Base-by-base conservation (phyloP, 2,113 vertebrate genomes). In the Excalfactoria chinensis region DNA sequence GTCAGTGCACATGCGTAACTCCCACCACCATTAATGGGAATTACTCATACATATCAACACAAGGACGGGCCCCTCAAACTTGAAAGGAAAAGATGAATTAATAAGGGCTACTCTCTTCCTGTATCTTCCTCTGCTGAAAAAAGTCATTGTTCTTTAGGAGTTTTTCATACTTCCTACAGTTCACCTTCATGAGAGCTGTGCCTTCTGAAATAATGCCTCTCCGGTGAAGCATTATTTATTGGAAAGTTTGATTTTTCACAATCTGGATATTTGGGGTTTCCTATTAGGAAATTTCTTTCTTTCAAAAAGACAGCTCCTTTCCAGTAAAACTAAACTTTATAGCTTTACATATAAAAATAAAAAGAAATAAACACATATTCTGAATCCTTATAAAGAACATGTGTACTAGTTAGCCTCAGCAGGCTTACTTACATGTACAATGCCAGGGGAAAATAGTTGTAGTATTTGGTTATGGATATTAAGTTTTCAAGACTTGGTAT, bases 21-120 rank as follows among this genome's bases (percentile, higher is more conserved):
- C 95, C 97, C 96, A 97, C 97, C 97, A 96, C 95, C 93, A 83
- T 97, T 97, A 97, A 97, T 97, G 96, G 97, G 96, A 97, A 97
- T 97, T 97, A 97, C 96, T 98, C 97, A 97, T 97, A 97, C 97
- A 97, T 97, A 97, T 97, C 97, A 98, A 97, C 95, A 94, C 93
- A 90, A 95, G 93, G 77, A 95, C 17, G 51, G 95, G 95, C 91
- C 95, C 93, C 97, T 93, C 89, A 96, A 96, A 97, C 93, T 96
- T 97, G 94, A 97, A 97, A 97, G 89, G 86, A 90, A 93, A 91
- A 95, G 80, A 95, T 95, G 88, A 96, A 95, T 97, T 96, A 96
- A 96, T 96, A 96, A 95, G 90, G 96, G 90, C 93, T 96, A 96
- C 58, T 94, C 73, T 70, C 79, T 96, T 96, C 88, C 93, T 97